Conservation (phyloP, 2,797 vertebrate genomes). For the Sorex maritimensis region DNA sequence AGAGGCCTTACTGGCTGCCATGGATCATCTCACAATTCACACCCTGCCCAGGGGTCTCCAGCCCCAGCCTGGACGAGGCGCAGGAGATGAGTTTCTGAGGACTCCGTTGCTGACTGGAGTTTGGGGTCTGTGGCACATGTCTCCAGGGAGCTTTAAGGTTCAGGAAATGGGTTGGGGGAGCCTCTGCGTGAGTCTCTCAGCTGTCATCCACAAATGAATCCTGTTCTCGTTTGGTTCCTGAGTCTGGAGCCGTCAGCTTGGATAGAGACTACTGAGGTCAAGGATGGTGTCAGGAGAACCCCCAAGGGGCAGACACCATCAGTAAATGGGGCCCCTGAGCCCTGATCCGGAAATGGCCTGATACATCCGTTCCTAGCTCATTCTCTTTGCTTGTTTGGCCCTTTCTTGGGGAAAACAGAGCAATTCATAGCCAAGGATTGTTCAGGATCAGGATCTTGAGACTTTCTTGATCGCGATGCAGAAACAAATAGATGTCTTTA, state of each 20-base stretch:
- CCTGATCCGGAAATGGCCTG: not conserved
- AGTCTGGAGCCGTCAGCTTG: not conserved
- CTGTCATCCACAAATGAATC: not conserved
- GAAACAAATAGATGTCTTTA: not conserved
- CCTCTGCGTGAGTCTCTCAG: not conserved
- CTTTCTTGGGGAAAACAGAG: conserved; percentile 30
- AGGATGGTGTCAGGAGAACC: not conserved
- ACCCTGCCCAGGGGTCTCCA: not conserved
- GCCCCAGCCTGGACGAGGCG: not conserved
- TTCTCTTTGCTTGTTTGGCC: not conserved
- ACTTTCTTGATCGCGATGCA: not conserved
- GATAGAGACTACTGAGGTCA: not conserved
- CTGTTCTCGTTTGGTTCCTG: not conserved
- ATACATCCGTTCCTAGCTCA: conserved; percentile 7
- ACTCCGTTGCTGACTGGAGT: not conserved
- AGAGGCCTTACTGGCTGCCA: not conserved
- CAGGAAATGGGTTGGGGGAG: not conserved
- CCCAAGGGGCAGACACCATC: not conserved
- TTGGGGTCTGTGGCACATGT: not conserved
- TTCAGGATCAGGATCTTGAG: conserved; percentile 2
- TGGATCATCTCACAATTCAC: not conserved
- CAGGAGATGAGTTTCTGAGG: not conserved
- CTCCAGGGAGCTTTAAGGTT: not conserved
- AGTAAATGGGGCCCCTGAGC: not conserved
- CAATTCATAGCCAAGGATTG: not conserved